Conservation (phyloP, 2,113 vertebrate species). For the Casuarius casuarius region DNA sequence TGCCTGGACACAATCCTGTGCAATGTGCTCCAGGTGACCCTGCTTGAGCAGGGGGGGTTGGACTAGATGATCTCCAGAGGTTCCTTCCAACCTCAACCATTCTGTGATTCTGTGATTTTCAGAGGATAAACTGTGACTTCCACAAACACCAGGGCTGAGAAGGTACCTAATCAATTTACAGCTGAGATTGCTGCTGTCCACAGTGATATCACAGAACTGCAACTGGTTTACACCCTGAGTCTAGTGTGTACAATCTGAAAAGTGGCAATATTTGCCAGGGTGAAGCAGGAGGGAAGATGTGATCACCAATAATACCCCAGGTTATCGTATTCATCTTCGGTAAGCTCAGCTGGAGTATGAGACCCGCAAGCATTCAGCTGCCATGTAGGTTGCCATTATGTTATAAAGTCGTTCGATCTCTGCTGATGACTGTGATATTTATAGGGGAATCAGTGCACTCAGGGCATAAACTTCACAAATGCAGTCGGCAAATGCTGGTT, state of each 20-base stretch:
- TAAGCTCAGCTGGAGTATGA: neutral
- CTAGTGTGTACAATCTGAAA: neutral
- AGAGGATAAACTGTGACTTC: neutral
- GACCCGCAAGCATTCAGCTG: neutral
- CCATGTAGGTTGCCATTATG: neutral
- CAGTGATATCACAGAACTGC: neutral
- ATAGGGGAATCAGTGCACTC: neutral
- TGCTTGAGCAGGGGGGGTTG: too few relatives aligned
- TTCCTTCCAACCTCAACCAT: too few relatives aligned
- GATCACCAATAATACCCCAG: neutral
- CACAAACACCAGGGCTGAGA: neutral
- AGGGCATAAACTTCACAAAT: neutral
- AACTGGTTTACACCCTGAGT: neutral
- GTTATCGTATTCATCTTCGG: neutral
- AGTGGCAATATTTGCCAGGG: neutral
- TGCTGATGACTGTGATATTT: fast-evolving
- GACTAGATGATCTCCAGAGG: too few relatives aligned
- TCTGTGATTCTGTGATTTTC: too few relatives aligned
- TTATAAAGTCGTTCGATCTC: neutral
- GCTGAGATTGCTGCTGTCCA: neutral
- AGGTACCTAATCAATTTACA: neutral
- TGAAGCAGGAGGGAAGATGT: neutral
- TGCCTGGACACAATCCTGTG: too few relatives aligned
- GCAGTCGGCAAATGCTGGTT: neutral
- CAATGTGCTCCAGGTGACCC: too few relatives aligned